phyloP scores from a whole-genome alignment of 2,797 vertebrate genomes.

The Hozukius guyotensis region DNA sequence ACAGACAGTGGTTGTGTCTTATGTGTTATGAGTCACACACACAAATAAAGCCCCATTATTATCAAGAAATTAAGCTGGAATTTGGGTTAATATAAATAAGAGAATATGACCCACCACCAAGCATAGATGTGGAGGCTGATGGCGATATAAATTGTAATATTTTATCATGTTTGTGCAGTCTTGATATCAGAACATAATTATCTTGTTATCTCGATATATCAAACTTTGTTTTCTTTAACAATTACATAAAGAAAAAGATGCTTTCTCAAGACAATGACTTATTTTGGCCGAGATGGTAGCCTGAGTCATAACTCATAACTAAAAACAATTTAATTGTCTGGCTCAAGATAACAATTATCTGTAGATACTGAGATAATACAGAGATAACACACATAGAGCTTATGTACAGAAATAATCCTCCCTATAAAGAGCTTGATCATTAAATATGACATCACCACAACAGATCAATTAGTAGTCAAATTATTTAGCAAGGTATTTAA shows the following conservation, averaged over 20 bases:
- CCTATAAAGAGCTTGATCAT: conserved; percentile 1
- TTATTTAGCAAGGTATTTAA: not conserved
- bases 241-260: not conserved
- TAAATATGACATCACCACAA: not conserved
- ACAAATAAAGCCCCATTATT: not conserved
- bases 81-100: not conserved
- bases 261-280: not conserved
- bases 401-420: not conserved
- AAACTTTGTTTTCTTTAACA: not conserved
- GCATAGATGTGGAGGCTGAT: not conserved
- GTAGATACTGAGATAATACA: not conserved
- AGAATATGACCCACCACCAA: not conserved
- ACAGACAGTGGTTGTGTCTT: not conserved
- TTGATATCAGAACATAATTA: not conserved
- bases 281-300: not conserved
- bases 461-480: not conserved
- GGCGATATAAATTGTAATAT: not conserved
- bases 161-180: not conserved
- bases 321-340: not conserved
- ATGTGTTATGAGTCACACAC: not conserved
- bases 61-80: not conserved
- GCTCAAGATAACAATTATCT: not conserved
- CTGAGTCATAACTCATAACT: not conserved
- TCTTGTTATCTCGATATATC: not conserved
- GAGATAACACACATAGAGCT: not conserved